Evolutionary conservation across 2,113 vertebrate species (phyloP), one percentile per base, ranked within the genome.

Genomic region (Corythaeola cristata): DNA sequence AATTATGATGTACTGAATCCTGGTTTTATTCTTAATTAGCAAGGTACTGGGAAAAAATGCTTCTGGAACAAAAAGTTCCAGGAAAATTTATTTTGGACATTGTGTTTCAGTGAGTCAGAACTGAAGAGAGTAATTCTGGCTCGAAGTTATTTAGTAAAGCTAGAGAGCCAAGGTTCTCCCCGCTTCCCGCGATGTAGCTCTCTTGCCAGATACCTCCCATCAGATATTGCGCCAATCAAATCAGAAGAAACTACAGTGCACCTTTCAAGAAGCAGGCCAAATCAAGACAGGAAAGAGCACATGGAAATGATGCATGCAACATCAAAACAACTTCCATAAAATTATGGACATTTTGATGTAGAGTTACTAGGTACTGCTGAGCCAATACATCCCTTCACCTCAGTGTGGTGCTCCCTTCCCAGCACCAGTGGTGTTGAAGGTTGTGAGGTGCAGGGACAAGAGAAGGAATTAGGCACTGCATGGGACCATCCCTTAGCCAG

Each of bases 61-160:
- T 79, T 55, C 64, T 73, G 44, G 81, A 91, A 95, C 66, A 90
- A 85, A 39, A 88, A 78, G 78, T 94, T 91, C 69, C 26, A 88
- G 47, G 75, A 90, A 85, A 90, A 85, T 33, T 79, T 64, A 76
- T 83, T 94, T 73, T 88, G 82, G 67, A 85, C 30, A 39, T 44
- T 49, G 52, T 37, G 20, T 93, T 91, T 92, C 74, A 76, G 27
- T 93, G 82, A 88, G 35, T 83, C 85, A 90, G 50, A 94, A 85
- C 33, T 35, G 27, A 79, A 91, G 26, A 41, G 32, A 75, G 67
- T 69, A 80, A 83, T 85, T 88, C 37, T 85, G 79, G 66, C 75
- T 92, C 74, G 27, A n/a, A 63, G 59, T 68, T 91, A 79, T 52
- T 91, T 63, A 53, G 72, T 76, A 30, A 83, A 83, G 30, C 33